phyloP scores from a whole-genome alignment of 2,797 vertebrate species.

The Cetoscarus ocellatus region DNA sequence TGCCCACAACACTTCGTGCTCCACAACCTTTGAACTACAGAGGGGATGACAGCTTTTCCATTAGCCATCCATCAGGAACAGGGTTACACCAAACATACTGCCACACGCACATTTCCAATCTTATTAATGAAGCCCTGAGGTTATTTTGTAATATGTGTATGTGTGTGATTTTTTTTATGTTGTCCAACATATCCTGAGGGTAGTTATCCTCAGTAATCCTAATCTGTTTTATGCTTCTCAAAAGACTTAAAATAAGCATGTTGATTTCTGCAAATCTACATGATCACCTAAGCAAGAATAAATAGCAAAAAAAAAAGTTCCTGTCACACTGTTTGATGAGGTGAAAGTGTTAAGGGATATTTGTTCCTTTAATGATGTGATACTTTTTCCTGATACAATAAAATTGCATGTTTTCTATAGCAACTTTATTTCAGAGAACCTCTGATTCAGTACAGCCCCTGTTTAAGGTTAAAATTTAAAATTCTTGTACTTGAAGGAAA shows the following conservation, averaged over 20 bases:
- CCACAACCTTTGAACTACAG: slow-evolving; percentile 12
- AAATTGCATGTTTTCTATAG: no score
- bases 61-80: slow-evolving; percentile 31
- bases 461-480: no score
- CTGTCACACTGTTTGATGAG: not conserved
- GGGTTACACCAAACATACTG: not conserved
- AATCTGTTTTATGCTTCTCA: not conserved
- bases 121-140: slow-evolving; percentile 13
- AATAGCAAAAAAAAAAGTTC: not conserved
- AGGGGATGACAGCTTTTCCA: slow-evolving; percentile 43
- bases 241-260: not conserved
- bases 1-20: slow-evolving; percentile 62
- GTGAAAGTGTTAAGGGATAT: not conserved
- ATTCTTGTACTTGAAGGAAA: no score
- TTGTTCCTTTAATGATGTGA: no score
- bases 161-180: not conserved
- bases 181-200: not conserved
- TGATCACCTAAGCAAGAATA: no score
- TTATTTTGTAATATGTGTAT: not conserved
- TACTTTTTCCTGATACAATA: no score
- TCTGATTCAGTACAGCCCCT: no score
- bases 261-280: no score
- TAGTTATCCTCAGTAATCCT: not conserved
- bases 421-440: no score
- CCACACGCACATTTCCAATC: slow-evolving; percentile 14